Evolutionary conservation across 2,113 vertebrate species (phyloP), one percentile per base, ranked within the genome.

Genomic region (Trachemys scripta): DNA sequence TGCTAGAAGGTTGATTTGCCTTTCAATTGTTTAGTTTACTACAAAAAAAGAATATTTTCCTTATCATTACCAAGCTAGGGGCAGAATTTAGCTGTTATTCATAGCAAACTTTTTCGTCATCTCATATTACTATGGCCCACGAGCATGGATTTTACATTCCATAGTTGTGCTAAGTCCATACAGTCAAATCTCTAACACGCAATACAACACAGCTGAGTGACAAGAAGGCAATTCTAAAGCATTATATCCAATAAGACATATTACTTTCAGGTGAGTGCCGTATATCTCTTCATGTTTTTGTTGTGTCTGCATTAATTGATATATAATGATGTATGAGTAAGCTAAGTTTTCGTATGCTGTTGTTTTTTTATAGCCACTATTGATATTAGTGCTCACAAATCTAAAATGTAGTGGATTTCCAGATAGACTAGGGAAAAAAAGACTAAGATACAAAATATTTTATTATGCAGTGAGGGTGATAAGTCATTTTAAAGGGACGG

Each of bases 211-310:
- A 45, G 53, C 53, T 42, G 57, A 72, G 49, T 3, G 19, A 31
- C 53, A 82, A 84, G 53, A 51, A 75, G 38, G 53, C 69, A 50
- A 78, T 82, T 56, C 53, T 0, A 2, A 0, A 0, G 4, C 53
- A 79, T 84, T n/a, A 35, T 5, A 10, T 69, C 50, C 78, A n/a
- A 29, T 75, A 65, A 82, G 5, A 35, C 42, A 8, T 62, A 76
- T 25, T 42, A 25, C 22, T 45, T 89, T 86, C 85, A 76, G 80
- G 84, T 90, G 84, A 69, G 22, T 42, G 80, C 59, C 13, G 22
- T 10, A 56, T 25, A 7, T 59, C 62, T 82, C 0, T 0, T 56
- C 89, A 22, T 3, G 62, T 10, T 56, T 62, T 38, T 25, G 65
- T 80, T 86, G 75, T 75, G 85, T 24, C 94, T 94, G 24, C 35